Base-by-base conservation (phyloP, 2,888 invertebrate genomes). In the Pandemis heparana region DNA sequence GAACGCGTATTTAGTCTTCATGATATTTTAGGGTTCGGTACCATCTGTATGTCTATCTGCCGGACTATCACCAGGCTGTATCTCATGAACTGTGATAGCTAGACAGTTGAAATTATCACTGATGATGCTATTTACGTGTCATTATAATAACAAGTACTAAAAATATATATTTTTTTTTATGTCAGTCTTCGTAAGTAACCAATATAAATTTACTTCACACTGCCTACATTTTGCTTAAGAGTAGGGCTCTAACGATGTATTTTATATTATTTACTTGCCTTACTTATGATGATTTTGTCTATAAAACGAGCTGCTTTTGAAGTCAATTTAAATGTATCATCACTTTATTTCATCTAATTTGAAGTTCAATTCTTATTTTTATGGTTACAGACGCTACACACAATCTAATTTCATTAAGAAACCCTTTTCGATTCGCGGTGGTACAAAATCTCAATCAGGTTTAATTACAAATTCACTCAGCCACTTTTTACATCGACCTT, bases 401-500 rank as follows among this genome's bases (percentile, higher is more conserved):
- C 18, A n/a, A 16, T 9, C 18, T 4, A 6, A 53, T 18, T 53
- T 8, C 18, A 53, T 16, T 16, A 18, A 16, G 14, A 53, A 53
- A 53, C 18, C 16, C 9, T 53, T 23, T 61, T 16, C n/a, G 41
- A 41, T 60, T 51, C 5, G 7, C 43, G 56, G 46, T 39, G 9
- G 39, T 59, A 18, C 48, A 65, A 71, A 71, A 60, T 46, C 51
- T 60, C 23, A 71, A 14, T 71, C 39, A 46, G 64, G 63, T 69
- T 23, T 59, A 69, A 69, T 60, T 23, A 73, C 63, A 68, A 51
- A 63, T 56, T 48, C 56, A 70, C 62, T 63, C 60, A 70, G 62
- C 23, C 56, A 12, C 59, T 62, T 67, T 68, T 65, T 14, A 69
- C 56, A 56, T 12, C 10, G 23, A 39, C 32, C 56, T 46, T 51